phyloP scores from a whole-genome alignment of 2,797 vertebrate species.

The Acipenser oxyrinchus region DNA sequence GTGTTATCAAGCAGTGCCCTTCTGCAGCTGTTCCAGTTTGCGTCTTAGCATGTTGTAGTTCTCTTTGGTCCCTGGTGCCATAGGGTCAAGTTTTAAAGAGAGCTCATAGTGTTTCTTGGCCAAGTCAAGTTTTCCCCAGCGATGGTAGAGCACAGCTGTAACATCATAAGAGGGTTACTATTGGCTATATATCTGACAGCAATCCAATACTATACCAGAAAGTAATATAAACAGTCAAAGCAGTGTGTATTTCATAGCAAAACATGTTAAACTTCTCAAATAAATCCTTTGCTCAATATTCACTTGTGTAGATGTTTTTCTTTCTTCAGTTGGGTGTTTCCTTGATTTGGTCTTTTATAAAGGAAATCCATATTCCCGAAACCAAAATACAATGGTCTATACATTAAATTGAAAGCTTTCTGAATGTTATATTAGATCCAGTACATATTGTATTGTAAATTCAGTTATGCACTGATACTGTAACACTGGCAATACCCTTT shows the following conservation, averaged over 20 bases:
- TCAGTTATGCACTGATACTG: too few relatives aligned
- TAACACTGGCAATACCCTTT: too few relatives aligned
- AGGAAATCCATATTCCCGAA: too few relatives aligned
- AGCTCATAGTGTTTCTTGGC: conserved; percentile 94
- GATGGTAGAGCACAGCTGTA: conserved; percentile 96
- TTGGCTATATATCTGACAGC: conserved; percentile 42
- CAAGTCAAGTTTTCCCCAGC: conserved; percentile 89
- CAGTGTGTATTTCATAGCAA: neutral
- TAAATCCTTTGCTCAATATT: neutral
- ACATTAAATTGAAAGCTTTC: too few relatives aligned
- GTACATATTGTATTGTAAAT: too few relatives aligned
- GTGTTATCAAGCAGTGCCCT: conserved; percentile 54
- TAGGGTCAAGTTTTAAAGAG: conserved; percentile 85
- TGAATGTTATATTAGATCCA: too few relatives aligned
- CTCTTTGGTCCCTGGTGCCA: conserved; percentile 82
- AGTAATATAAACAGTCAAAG: neutral
- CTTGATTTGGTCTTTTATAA: too few relatives aligned
- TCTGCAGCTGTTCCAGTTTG: conserved; percentile 84
- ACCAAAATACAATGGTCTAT: too few relatives aligned
- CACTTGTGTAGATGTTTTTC: neutral
- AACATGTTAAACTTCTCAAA: neutral
- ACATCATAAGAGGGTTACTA: conserved; percentile 41
- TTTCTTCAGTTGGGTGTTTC: too few relatives aligned
- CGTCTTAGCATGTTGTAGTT: conserved; percentile 91
- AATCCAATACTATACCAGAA: conserved; percentile 24